Conservation (phyloP, 2,113 vertebrate genomes). For the Lophius piscatorius region DNA sequence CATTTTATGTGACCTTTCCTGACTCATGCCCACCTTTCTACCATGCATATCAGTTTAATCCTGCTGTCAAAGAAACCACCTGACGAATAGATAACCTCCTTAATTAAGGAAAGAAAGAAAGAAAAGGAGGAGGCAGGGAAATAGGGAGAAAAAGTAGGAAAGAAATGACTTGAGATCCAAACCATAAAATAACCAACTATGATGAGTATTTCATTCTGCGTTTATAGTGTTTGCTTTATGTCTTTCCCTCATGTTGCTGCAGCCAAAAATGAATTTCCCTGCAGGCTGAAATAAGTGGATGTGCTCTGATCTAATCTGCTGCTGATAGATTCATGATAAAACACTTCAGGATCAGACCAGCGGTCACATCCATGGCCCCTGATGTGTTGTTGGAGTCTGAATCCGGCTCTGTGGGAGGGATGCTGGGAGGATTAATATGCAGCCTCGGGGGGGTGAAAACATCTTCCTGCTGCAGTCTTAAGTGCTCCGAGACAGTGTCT, state of each 20-base stretch:
- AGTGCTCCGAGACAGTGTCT: conserved; percentile 47
- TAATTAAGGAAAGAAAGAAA: too few species aligned
- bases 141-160: too few species aligned
- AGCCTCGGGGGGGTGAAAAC: conserved; percentile 36
- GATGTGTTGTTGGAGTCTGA: conserved; percentile 21
- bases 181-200: too few species aligned
- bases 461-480: conserved; percentile 45
- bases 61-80: too few species aligned
- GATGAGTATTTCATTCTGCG: too few species aligned
- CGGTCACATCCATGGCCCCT: conserved; percentile 37
- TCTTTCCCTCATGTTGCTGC: not conserved
- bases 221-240: too few species aligned
- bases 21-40: too few species aligned
- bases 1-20: too few species aligned
- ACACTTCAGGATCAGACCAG: conserved; percentile 28
- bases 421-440: conserved; percentile 34
- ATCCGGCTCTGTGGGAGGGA: conserved; percentile 6
- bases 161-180: too few species aligned
- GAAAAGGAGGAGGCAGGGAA: too few species aligned
- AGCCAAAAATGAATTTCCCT: conserved; percentile 33
- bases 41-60: too few species aligned
- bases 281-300: conserved; percentile 45
- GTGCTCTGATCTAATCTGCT: conserved; percentile 47
- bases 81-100: too few species aligned
- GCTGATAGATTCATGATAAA: conserved; percentile 54